A percentile compares a stretch with the other conserved stretches of the same genome.
These are phyloP conservation scores for Unio delphinus DNA, from an alignment of 2,888 invertebrate genomes.

Conservation along the genomic window DNA sequence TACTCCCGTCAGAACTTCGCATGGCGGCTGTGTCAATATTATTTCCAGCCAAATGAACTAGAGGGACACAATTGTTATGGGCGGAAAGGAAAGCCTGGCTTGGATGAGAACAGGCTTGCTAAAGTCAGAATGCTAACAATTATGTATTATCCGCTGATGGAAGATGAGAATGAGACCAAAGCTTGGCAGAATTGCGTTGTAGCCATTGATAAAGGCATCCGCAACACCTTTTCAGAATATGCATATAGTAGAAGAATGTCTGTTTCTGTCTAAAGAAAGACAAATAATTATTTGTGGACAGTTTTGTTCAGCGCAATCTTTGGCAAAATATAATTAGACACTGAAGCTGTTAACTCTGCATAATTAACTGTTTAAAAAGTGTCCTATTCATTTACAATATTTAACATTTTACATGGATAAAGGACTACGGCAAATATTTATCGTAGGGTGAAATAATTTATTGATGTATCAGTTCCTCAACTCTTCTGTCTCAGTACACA, in stretches of 20 bases:
- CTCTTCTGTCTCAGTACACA: too few relatives aligned
- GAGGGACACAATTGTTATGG: slow-evolving; percentile 23
- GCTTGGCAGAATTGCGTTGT: slow-evolving; percentile 14
- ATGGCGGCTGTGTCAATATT: slow-evolving; percentile 18
- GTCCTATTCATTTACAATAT: too few relatives aligned
- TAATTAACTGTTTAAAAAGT: too few relatives aligned
- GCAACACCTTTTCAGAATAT: slow-evolving; percentile 18
- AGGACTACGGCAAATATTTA: too few relatives aligned
- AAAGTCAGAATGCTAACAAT: slow-evolving; percentile 12
- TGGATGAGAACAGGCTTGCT: slow-evolving; percentile 9
- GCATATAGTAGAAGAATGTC: not conserved
- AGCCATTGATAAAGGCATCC: slow-evolving; percentile 20
- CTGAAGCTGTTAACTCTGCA: too few relatives aligned
- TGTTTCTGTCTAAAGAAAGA: too few relatives aligned
- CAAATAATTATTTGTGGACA: too few relatives aligned
- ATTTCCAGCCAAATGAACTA: slow-evolving; percentile 15
- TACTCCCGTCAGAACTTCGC: slow-evolving; percentile 26
- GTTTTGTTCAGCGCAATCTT: too few relatives aligned
- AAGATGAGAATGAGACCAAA: not conserved
- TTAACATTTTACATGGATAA: too few relatives aligned
- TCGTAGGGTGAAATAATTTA: too few relatives aligned
- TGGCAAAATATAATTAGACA: too few relatives aligned
- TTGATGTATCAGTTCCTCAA: too few relatives aligned
- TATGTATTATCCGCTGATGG: slow-evolving; percentile 9
- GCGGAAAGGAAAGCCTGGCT: slow-evolving; percentile 14